A percentile compares a stretch with the other conserved stretches of the same genome.
Evolutionary conservation across 2,797 vertebrate genomes (phyloP).

Genomic region (Halcyon chelicuti): DNA sequence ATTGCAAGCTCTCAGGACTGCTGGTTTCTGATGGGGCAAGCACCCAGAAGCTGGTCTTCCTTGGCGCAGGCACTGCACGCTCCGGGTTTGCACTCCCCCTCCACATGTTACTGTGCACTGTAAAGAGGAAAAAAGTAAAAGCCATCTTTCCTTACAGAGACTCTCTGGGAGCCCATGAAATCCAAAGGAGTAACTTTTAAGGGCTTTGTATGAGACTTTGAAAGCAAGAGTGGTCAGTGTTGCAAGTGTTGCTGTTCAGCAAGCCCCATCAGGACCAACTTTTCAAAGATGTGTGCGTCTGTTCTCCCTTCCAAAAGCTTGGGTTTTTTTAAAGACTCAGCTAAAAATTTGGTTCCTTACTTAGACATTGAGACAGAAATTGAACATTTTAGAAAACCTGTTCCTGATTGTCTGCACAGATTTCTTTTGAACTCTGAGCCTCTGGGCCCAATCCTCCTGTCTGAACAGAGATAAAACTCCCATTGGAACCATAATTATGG

Average conservation of each 20-base stretch:
- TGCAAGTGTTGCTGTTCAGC: background rate
- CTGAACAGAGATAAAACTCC: conserved; percentile 26
- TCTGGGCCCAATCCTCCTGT: background rate
- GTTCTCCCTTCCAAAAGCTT: background rate
- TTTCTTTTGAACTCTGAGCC: conserved; percentile 31
- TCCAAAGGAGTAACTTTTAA: background rate
- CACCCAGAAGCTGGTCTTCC: conserved; percentile 87
- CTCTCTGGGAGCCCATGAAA: background rate
- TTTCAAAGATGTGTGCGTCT: background rate
- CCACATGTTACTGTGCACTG: conserved; percentile 96
- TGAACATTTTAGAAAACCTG: conserved; percentile 9
- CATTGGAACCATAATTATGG: background rate
- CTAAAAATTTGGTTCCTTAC: background rate
- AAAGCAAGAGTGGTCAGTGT: background rate
- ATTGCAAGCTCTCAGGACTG: conserved; percentile 90
- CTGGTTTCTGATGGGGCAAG: conserved; percentile 86
- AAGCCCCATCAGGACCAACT: background rate
- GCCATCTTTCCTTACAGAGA: background rate
- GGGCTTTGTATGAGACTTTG: background rate
- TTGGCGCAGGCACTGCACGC: conserved; percentile 89
- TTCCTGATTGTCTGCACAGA: background rate
- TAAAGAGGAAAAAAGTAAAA: background rate
- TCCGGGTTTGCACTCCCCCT: conserved; percentile 92
- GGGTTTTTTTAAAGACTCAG: background rate
- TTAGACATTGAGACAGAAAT: background rate